Conservation (phyloP, 2,113 vertebrate genomes). For the Anser brachyrhynchus region DNA sequence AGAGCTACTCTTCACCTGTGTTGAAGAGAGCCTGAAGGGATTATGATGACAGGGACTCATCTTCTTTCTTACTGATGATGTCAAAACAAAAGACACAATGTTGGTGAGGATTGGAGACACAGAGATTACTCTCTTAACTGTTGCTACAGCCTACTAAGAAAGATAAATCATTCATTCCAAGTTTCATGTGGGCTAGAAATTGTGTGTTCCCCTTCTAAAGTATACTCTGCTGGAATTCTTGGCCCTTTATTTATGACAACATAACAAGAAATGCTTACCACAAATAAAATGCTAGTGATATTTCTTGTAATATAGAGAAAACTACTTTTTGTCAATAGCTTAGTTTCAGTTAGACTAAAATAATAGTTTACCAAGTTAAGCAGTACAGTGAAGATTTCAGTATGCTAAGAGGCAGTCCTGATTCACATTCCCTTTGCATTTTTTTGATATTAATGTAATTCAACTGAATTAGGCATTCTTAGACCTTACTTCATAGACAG, state of each 20-base stretch:
- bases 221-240: not conserved
- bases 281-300: not conserved
- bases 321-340: not conserved
- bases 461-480: not conserved
- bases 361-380: not conserved
- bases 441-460: constrained; percentile 4
- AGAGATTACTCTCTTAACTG: not conserved
- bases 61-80: not conserved
- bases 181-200: not conserved
- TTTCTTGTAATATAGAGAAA: not conserved
- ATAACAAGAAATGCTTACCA: not conserved
- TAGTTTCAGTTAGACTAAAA: not conserved
- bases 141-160: not conserved
- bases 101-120: not conserved
- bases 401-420: not conserved
- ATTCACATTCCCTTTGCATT: not conserved
- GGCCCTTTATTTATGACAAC: not conserved
- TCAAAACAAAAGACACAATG: not conserved
- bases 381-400: not conserved
- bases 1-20: not conserved
- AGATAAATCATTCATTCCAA: not conserved
- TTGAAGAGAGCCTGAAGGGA: not conserved
- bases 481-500: not conserved
- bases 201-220: not conserved
- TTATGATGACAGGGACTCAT: not conserved